These are phyloP conservation scores for Whitmania pigra DNA, from an alignment of 1,140 invertebrate genomes.

Conservation along the genomic window DNA sequence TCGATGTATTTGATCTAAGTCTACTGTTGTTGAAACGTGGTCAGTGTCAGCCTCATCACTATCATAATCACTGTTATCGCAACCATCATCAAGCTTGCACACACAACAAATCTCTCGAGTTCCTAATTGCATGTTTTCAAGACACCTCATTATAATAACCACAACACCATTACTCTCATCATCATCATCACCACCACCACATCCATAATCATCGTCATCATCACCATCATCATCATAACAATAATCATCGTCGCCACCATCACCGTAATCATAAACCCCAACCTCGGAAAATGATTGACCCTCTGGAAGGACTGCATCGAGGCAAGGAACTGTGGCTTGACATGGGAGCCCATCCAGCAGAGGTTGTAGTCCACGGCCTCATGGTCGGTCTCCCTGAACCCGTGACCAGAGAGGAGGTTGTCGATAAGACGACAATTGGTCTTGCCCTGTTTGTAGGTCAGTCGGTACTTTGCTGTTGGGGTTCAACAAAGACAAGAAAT, in stretches of 20 bases:
- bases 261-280: constrained; percentile 24
- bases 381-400: constrained; percentile 34
- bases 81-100: background rate
- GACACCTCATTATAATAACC: background rate
- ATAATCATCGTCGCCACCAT: background rate
- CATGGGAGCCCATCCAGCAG: constrained; percentile 77
- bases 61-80: background rate
- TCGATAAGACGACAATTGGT: background rate
- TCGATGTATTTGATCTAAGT: background rate
- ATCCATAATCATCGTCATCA: background rate
- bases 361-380: constrained; percentile 65
- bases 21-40: background rate
- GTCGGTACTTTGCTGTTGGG: background rate
- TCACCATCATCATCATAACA: background rate
- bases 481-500: no score
- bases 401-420: background rate
- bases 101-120: background rate
- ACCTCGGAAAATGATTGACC: constrained; percentile 87
- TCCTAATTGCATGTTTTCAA: background rate
- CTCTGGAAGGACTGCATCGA: constrained; percentile 68
- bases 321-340: constrained; percentile 71
- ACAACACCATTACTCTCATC: background rate
- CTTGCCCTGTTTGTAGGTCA: background rate
- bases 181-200: background rate
- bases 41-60: background rate